Percentiles rank a stretch among this genome's conserved stretches.
Conservation (phyloP, 2,113 vertebrate species). For the Triplophysa rosa region DNA sequence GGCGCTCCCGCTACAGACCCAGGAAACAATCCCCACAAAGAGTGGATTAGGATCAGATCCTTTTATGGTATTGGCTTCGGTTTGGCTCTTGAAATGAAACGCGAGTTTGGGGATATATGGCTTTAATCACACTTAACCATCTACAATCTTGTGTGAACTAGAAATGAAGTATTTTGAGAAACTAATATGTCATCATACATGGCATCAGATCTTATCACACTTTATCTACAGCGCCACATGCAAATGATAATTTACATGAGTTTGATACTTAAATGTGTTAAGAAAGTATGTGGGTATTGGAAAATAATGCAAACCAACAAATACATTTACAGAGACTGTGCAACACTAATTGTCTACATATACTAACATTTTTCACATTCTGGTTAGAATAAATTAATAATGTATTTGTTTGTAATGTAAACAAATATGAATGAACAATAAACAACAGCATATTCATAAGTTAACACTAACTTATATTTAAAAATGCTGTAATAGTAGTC, state of each 20-base stretch:
- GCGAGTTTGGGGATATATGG: constrained; percentile 32
- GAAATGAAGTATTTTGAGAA: background rate
- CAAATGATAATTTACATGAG: background rate
- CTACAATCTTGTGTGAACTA: background rate
- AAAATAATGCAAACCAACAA: too few relatives aligned
- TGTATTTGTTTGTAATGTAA: too few relatives aligned
- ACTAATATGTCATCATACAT: background rate
- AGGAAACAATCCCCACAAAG: constrained; percentile 53
- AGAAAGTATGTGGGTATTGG: too few relatives aligned
- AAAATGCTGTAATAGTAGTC: too few relatives aligned
- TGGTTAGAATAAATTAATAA: too few relatives aligned
- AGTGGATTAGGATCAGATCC: constrained; percentile 57
- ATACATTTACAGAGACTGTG: too few relatives aligned
- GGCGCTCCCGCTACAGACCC: constrained; percentile 43
- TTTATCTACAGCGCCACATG: background rate
- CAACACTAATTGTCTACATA: too few relatives aligned
- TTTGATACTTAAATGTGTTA: background rate
- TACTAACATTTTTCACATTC: too few relatives aligned
- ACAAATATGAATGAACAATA: too few relatives aligned
- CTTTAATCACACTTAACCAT: background rate
- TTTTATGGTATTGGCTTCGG: constrained; percentile 65
- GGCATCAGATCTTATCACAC: background rate
- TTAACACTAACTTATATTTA: too few relatives aligned
- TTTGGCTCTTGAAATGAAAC: background rate
- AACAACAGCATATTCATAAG: too few relatives aligned